phyloP scores from a whole-genome alignment of 2,888 invertebrate genomes.

The Hoplodrina ambigua region DNA sequence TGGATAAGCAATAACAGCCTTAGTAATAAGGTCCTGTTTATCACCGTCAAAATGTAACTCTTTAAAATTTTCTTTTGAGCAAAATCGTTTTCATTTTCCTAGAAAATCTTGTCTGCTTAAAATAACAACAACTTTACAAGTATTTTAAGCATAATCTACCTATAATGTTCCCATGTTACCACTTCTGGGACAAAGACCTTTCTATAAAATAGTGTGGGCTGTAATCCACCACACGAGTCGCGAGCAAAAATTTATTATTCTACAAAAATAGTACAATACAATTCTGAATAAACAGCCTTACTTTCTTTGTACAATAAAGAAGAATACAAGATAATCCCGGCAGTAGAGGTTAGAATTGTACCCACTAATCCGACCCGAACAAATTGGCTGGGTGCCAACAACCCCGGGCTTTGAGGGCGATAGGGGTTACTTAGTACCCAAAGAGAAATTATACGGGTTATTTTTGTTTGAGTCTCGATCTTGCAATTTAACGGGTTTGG shows the following conservation, averaged over 20 bases:
- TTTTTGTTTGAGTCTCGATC: constrained; percentile 19
- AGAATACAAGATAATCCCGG: constrained; percentile 47
- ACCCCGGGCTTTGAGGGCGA: constrained; percentile 35
- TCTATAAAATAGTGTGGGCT: neutral
- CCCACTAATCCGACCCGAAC: constrained; percentile 43
- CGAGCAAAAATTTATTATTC: neutral
- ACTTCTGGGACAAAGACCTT: too few species aligned
- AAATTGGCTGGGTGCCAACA: constrained; percentile 56
- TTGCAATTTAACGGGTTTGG: neutral
- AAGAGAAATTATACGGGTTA: constrained; percentile 32
- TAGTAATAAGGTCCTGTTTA: too few species aligned
- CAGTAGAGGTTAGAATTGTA: constrained; percentile 43
- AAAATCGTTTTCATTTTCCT: neutral
- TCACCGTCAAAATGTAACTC: too few species aligned
- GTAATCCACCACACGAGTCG: neutral
- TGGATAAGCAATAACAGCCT: too few species aligned
- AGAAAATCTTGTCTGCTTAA: neutral
- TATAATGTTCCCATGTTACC: too few species aligned
- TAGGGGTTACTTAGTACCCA: constrained; percentile 43
- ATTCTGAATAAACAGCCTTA: constrained; percentile 20
- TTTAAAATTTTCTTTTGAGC: neutral
- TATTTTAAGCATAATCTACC: too few species aligned
- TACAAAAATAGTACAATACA: constrained; percentile 3
- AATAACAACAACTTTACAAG: neutral
- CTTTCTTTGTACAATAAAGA: constrained; percentile 40